Base-by-base conservation (phyloP, 2,888 invertebrate species). In the Spodoptera exigua region DNA sequence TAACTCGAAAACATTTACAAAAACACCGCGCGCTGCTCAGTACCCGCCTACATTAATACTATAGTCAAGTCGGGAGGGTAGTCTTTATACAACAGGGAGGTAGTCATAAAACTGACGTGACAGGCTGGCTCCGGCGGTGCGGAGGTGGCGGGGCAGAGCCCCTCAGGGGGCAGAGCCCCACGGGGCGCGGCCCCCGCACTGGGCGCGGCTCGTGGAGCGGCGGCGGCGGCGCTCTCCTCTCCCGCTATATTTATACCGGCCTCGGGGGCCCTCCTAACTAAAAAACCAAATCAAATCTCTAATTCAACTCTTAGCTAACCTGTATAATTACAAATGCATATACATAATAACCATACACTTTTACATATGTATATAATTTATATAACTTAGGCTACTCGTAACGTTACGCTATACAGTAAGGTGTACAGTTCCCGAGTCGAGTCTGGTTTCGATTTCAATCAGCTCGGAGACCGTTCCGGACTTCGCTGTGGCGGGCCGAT, bases 291-390 rank as follows among this genome's bases (percentile, higher is more conserved):
- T 81, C 83, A 89, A 92, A 90, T 89, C 86, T 89, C 90, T 91
- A 91, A 78, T 87, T 78, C 82, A 89, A 85, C 76, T 81, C 89
- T 88, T 91, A 89, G 74, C 89, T 92, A 91, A 87, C 85, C 89
- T 89, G 89, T 92, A 92, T 91, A 91, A 90, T 93, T 93, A 93
- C 93, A 93, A 93, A 93, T 93, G 93, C 92, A 92, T 92, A 92
- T 90, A 91, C 88, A 90, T 88, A 86, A 86, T 90, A 85, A 88
- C 88, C 88, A 87, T 91, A 91, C 89, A 89, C 89, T 89, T 89
- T 89, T 89, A 92, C 89, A 90, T 91, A 91, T 89, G 86, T 91
- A 89, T 90, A 90, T 87, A 88, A 78, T 78, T 79, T 81, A 78
- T 79, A 74, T 76, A 66, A 77, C 74, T 74, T 78, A 80, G 64